Evolutionary conservation across 2,888 invertebrate species (phyloP), one percentile per base, ranked within the genome.

Genomic region (Tetragnatha montana): DNA sequence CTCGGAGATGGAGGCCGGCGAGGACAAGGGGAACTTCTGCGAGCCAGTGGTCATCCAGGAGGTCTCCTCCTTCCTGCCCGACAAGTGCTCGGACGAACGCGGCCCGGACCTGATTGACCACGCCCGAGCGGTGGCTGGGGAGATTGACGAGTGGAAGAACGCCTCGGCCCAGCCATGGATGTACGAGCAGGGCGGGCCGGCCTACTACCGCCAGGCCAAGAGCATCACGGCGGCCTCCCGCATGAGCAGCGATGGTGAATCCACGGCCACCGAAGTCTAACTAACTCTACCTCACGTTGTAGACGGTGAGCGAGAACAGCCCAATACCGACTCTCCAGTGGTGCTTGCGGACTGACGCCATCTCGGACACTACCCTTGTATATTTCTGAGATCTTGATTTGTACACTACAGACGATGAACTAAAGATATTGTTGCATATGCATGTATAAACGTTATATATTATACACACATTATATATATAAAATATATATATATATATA

Each of bases 51-150:
- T 81, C n/a, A 78, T 87, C 51, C 87, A 90, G 21, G 90, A 90
- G 12, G 82, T 90, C 17, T 83, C 90, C 8, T 71, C 90, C 14
- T 90, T 90, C 84, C 83, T 90, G 19, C 71, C 90, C 2, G 90
- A 90, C 47, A 90, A 90, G 60, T 90, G 90, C 51, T 74, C 83
- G 14, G 90, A 90, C 21, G 90, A 84, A 47, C 87, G 87, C 74
- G 90, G 90, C 21, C 90, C 90, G 6, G 90, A 90, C 81, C 84
- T 90, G 73, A 90, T 90, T 68, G 90, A 90, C 76, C 90, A 90
- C 81, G 90, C 90, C 47, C 87, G 90, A 60, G 90, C 78, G 19
- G 74, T 87, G 51, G 83, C 90, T 60, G 90, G 87, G 70, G 90
- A 90, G 71, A 87, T 87, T 47, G 90, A 90, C 51, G 90, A 90